Evolutionary conservation across 2,113 vertebrate genomes (phyloP), one percentile per base, ranked within the genome.

Genomic region (Turdus rufiventris): DNA sequence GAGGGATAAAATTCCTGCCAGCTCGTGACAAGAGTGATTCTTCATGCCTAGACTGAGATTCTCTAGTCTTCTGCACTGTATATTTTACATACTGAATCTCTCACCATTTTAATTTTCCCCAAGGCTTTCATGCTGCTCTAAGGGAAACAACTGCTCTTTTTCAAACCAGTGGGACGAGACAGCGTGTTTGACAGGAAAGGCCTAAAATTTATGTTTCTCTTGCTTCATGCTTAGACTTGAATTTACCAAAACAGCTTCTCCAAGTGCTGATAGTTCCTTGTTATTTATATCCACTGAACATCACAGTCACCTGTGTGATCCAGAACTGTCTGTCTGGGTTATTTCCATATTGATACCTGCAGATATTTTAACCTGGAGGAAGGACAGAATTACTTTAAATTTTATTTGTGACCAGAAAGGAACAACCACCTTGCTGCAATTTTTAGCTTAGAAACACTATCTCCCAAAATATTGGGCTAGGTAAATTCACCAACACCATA

Each of bases 141-240:
- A 89, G 40, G 61, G 93, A 86, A 93, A 83, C 78, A 94, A 81
- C 91, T 93, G 70, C 83, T 72, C 82, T 93, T 84, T 96, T 96
- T 93, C 79, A 97, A 97, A 98, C 96, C 68, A 70, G 96, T 96
- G 92, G 91, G 97, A 96, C 38, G 4, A 96, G 94, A 82, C 94
- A 89, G 85, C 5, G 0, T 68, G 56, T 94, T 94, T 97, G 96
- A 97, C 94, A 96, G 91, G 92, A 96, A 96, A 77, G 82, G 81
- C 84, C 85, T 94, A 96, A 93, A 96, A 97, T 98, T 96, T 97
- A 97, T 85, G 90, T 94, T 93, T 91, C 93, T 40, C 83, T 94
- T 80, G 34, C 68, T 97, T 97, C 96, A 53, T 96, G 97, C 95
- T 97, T 91, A 89, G 91, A 97, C 96, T 97, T 57, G 95, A 97